A percentile compares a stretch with the other conserved stretches of the same genome.
Evolutionary conservation across 2,888 invertebrate species (phyloP).

Genomic region (Nyleta sp.): DNA sequence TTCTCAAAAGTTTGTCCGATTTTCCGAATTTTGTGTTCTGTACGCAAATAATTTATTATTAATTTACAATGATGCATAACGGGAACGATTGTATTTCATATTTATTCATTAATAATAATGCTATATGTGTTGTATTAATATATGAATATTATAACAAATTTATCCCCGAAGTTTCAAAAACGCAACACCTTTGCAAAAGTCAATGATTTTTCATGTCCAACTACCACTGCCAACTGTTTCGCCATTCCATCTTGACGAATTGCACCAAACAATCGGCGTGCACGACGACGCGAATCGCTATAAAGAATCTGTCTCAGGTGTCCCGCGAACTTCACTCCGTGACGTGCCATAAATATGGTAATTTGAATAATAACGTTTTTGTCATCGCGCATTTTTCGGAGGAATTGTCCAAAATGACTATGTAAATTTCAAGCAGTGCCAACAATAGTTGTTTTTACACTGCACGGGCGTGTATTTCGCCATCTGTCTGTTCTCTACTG

Average conservation of each 20-base stretch:
- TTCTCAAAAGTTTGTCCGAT: too few relatives aligned
- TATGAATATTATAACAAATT: too few relatives aligned
- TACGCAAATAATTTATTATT: too few relatives aligned
- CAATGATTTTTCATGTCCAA: too few relatives aligned
- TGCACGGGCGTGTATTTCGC: background rate
- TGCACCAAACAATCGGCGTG: background rate
- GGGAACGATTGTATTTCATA: too few relatives aligned
- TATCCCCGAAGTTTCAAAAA: too few relatives aligned
- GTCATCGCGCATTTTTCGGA: slow-evolving; percentile 43
- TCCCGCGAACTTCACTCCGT: slow-evolving; percentile 24
- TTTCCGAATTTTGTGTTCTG: too few relatives aligned
- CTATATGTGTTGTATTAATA: too few relatives aligned
- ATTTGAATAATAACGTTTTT: slow-evolving; percentile 56
- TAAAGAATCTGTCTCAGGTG: slow-evolving; percentile 15
- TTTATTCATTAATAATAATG: too few relatives aligned
- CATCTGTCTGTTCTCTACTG: slow-evolving; percentile 6
- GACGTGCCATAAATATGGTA: slow-evolving; percentile 52
- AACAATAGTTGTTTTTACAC: slow-evolving; percentile 52
- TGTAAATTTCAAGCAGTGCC: slow-evolving; percentile 47
- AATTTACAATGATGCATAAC: too few relatives aligned
- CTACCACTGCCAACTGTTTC: too few relatives aligned
- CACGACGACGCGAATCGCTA: slow-evolving; percentile 9
- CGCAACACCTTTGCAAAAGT: too few relatives aligned
- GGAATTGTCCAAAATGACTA: slow-evolving; percentile 52
- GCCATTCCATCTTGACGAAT: background rate